Conservation (phyloP, 1,140 invertebrate genomes). For the Gryllus bimaculatus region DNA sequence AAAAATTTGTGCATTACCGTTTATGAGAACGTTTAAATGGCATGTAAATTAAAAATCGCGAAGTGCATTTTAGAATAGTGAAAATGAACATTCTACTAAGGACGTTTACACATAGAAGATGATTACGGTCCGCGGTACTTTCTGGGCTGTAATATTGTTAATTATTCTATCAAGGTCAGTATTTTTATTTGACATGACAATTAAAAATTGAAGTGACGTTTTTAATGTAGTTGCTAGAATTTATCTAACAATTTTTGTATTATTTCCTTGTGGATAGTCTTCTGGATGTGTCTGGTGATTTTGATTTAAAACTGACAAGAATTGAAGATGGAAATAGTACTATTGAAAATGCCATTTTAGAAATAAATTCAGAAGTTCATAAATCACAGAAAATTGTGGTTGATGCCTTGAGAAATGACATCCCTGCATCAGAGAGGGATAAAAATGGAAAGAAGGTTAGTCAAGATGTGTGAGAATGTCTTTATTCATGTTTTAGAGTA, state of each 20-base stretch:
- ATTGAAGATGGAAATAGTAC: conserved; percentile 7
- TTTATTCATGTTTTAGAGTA: neutral
- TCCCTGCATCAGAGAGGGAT: neutral
- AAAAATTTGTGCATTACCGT: too few species aligned
- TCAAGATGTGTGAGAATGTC: neutral
- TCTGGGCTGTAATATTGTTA: neutral
- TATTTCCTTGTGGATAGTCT: neutral
- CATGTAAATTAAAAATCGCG: neutral
- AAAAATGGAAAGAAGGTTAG: neutral
- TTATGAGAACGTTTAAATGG: too few species aligned
- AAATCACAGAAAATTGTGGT: neutral
- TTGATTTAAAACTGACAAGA: neutral
- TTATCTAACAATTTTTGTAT: too few species aligned
- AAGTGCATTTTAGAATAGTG: neutral
- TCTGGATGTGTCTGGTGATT: neutral
- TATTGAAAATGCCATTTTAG: neutral
- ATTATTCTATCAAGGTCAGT: neutral
- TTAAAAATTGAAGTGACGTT: too few species aligned
- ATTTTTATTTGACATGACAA: too few species aligned
- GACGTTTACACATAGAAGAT: neutral
- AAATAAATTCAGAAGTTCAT: neutral
- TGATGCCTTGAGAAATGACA: neutral
- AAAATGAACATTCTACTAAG: neutral
- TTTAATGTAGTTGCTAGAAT: too few species aligned
- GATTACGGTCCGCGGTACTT: neutral